Evolutionary conservation across 2,113 vertebrate genomes (phyloP).

Genomic region (Crotalus horridus): DNA sequence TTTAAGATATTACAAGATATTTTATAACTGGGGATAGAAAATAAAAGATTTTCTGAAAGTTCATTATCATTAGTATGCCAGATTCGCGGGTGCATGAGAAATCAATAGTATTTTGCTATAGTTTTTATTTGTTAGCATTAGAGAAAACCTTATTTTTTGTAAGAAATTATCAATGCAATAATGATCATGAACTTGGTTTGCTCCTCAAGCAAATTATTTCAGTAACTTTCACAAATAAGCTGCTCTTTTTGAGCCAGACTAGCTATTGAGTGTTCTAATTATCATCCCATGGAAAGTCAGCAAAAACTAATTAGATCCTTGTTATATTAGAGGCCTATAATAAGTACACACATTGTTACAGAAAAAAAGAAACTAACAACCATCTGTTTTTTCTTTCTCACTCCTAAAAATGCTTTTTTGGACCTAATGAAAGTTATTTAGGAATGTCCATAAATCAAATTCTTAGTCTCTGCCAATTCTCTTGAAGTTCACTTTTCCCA

Average conservation of each 20-base stretch:
- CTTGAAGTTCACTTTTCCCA: conserved; percentile 57
- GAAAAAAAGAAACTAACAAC: conserved; percentile 38
- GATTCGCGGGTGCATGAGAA: neutral
- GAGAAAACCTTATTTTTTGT: neutral
- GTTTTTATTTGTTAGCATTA: neutral
- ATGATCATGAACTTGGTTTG: neutral
- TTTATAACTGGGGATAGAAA: neutral
- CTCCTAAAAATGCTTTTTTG: conserved; percentile 30
- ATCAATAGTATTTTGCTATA: neutral
- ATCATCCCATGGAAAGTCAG: neutral
- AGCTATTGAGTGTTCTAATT: neutral
- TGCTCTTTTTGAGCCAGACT: neutral
- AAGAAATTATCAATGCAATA: neutral
- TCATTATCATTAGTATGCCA: neutral
- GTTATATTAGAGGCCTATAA: neutral
- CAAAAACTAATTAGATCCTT: neutral
- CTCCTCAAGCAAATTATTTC: neutral
- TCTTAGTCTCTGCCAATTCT: conserved; percentile 56
- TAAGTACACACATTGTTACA: neutral
- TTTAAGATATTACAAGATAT: neutral
- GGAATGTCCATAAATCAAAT: conserved; percentile 57
- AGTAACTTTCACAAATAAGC: neutral
- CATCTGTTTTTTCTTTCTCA: conserved; percentile 44
- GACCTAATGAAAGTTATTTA: conserved; percentile 50
- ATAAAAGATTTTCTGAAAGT: neutral